A percentile compares a stretch with the other conserved stretches of the same genome.
These are phyloP conservation scores for Neoniphon sammara DNA, from an alignment of 2,797 vertebrate genomes.

Conservation along the genomic window DNA sequence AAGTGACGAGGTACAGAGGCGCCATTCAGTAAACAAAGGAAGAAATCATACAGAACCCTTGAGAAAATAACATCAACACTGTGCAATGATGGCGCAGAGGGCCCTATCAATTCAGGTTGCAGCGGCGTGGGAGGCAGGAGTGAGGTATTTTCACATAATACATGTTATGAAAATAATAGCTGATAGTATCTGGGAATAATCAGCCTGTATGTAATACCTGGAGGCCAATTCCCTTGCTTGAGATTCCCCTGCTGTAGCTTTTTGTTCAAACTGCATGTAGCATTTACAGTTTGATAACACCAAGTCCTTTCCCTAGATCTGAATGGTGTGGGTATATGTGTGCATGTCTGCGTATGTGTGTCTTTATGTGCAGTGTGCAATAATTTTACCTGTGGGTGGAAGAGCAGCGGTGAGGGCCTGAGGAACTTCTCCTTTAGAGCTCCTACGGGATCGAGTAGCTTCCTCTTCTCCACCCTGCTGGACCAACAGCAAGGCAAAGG, in stretches of 20 bases:
- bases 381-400: constrained; percentile 93
- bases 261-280: constrained; percentile 39
- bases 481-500: constrained; percentile 93
- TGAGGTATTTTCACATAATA: constrained; percentile 75
- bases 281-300: constrained; percentile 40
- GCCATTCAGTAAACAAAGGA: constrained; percentile 81
- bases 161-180: constrained; percentile 71
- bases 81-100: constrained; percentile 72
- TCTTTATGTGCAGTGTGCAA: constrained; percentile 28
- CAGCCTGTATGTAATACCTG: constrained; percentile 54
- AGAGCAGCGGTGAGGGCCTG: constrained; percentile 92
- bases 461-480: constrained; percentile 99
- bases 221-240: constrained; percentile 42
- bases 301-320: constrained; percentile 16
- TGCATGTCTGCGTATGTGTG: constrained; percentile 1
- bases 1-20: constrained; percentile 76
- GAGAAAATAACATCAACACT: constrained; percentile 79
- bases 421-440: constrained; percentile 97
- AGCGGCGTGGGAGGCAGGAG: constrained; percentile 75
- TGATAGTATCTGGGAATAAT: constrained; percentile 71
- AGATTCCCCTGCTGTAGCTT: constrained; percentile 45
- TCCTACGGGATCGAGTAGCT: constrained; percentile 95
- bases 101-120: constrained; percentile 66
- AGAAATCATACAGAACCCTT: constrained; percentile 80
- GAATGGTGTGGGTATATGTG: constrained; percentile 8